Evolutionary conservation across 2,113 vertebrate species (phyloP).

Genomic region (Pseudorhombus dupliciocellatus): DNA sequence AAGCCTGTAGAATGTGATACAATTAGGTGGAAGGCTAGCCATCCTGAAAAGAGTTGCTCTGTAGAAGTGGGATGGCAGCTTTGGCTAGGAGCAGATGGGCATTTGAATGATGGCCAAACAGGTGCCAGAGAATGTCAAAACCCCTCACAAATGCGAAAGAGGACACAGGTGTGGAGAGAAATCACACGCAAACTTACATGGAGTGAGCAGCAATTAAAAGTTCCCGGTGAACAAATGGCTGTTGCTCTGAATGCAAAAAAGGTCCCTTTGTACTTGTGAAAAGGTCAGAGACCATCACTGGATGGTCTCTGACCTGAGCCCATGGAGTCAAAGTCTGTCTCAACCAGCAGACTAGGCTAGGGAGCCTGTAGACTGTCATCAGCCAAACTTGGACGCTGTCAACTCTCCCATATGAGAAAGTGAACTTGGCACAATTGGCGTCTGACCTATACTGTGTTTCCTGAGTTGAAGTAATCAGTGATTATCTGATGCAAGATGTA

Average conservation of each 20-base stretch:
- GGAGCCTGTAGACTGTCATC: conserved; percentile 33
- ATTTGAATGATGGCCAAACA: conserved; percentile 79
- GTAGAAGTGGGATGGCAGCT: conserved; percentile 82
- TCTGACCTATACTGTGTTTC: conserved; percentile 74
- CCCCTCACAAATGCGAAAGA: conserved; percentile 52
- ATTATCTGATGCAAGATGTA: conserved; percentile 76
- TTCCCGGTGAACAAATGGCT: conserved; percentile 64
- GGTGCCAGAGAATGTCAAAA: conserved; percentile 63
- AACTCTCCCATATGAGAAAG: conserved; percentile 52
- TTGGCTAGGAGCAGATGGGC: conserved; percentile 85
- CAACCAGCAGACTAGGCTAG: conserved; percentile 30
- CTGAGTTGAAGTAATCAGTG: conserved; percentile 77
- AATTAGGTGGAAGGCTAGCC: conserved; percentile 90
- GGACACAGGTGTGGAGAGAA: conserved; percentile 71
- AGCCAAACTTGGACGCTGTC: conserved; percentile 53
- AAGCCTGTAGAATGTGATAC: conserved; percentile 95
- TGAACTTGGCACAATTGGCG: conserved; percentile 41
- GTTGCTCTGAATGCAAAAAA: conserved; percentile 60
- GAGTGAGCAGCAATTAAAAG: conserved; percentile 70
- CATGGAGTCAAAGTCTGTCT: conserved; percentile 22
- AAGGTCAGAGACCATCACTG: conserved; percentile 69
- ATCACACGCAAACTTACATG: conserved; percentile 54
- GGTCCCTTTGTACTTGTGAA: conserved; percentile 67
- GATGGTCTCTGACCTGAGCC: conserved; percentile 33
- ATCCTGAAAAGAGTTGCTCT: conserved; percentile 80